phyloP scores from a whole-genome alignment of 2,113 vertebrate genomes.

The Rousettus leschenaultii region DNA sequence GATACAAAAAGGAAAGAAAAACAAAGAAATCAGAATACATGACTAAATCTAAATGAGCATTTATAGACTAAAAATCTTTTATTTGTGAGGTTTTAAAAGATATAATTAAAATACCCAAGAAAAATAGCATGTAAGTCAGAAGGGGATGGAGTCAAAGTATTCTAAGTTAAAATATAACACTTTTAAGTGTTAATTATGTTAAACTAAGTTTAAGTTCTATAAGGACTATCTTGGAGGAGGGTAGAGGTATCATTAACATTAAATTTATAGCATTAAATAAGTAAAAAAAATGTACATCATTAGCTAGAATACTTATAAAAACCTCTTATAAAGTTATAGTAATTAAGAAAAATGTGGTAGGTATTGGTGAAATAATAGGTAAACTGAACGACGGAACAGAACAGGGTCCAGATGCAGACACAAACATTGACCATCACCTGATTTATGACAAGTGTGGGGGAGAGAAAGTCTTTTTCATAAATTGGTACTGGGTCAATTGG shows the following conservation, averaged over 20 bases:
- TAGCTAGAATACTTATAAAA: not conserved
- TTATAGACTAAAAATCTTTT: not conserved
- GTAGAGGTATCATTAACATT: not conserved
- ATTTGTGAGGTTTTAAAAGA: not conserved
- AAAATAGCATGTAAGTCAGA: not conserved
- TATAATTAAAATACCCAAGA: not conserved
- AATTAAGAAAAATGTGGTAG: not conserved
- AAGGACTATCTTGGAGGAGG: not conserved
- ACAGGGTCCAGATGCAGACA: not conserved
- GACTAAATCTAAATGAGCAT: not conserved
- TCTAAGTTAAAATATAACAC: not conserved
- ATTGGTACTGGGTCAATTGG: not conserved
- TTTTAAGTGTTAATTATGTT: not conserved
- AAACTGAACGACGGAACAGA: not conserved
- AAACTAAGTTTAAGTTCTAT: not conserved
- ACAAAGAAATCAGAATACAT: not conserved
- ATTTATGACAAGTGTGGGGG: not conserved
- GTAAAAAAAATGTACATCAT: not conserved
- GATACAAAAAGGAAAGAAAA: not conserved
- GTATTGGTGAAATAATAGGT: not conserved
- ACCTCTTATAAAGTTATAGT: not conserved
- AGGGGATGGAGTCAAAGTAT: not conserved
- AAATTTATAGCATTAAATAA: not conserved
- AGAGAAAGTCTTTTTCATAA: not conserved
- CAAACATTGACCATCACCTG: not conserved